Evolutionary conservation across 2,888 invertebrate species (phyloP).

Genomic region (Tyria jacobaeae): DNA sequence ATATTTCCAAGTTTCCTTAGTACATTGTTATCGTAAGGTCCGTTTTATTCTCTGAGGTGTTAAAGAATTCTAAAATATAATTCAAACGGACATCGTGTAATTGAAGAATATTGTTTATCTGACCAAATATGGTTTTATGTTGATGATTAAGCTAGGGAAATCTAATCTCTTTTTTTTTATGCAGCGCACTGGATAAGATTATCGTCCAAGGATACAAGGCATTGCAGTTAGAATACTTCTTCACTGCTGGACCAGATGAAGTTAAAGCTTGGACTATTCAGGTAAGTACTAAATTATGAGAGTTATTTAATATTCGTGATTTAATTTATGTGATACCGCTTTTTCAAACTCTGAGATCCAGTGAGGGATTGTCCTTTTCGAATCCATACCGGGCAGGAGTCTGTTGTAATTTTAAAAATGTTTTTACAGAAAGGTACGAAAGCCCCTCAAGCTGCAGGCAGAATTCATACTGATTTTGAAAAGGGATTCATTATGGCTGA

Average conservation of each 20-base stretch:
- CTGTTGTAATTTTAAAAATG: neutral
- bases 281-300: conserved; percentile 79
- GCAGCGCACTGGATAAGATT: conserved; percentile 97
- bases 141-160: no score
- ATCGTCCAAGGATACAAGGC: conserved; percentile 99
- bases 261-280: conserved; percentile 99
- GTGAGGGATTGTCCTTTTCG: no score
- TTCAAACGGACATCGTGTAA: no score
- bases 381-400: no score
- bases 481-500: conserved; percentile 99
- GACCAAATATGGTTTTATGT: no score
- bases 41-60: no score
- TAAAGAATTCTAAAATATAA: no score
- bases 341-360: no score
- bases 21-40: no score
- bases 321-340: no score
- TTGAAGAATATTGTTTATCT: no score
- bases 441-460: conserved; percentile 99
- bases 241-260: conserved; percentile 98
- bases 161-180: conserved; percentile 35
- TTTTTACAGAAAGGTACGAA: conserved; percentile 95
- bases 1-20: no score
- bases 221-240: conserved; percentile 98
- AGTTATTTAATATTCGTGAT: neutral
- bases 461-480: conserved; percentile 99